Conservation (phyloP, 92 coral and sea anemone genomes). For the Phenganax subtilis region DNA sequence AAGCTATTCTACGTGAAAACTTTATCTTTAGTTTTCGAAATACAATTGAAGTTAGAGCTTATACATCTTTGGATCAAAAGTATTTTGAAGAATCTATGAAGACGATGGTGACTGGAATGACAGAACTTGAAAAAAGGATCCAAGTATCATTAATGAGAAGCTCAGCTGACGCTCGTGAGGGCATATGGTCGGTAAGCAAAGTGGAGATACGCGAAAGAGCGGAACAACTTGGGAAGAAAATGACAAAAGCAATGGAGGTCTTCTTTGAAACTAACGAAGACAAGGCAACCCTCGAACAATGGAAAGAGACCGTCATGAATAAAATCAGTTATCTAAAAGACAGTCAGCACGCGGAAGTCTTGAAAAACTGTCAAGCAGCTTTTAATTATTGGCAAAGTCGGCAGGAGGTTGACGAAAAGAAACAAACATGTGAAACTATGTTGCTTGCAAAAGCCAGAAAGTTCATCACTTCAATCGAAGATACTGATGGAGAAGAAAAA, state of each 20-base stretch:
- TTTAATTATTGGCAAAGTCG: conserved; percentile 17
- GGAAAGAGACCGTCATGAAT: conserved; percentile 17
- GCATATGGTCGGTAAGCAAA: background rate
- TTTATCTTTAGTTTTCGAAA: conserved; percentile 16
- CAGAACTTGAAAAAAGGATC: conserved; percentile 13
- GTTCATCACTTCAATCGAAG: conserved; percentile 6
- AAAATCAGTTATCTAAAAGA: conserved; percentile 10
- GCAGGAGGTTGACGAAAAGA: conserved; percentile 18
- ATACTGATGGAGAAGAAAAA: conserved; percentile 3
- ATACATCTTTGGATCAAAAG: conserved; percentile 21
- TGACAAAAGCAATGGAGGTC: conserved; percentile 6
- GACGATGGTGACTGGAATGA: conserved; percentile 7
- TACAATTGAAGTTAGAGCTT: conserved; percentile 16
- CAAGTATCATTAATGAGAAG: conserved; percentile 16
- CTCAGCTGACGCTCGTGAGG: conserved; percentile 7
- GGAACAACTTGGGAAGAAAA: conserved; percentile 13
- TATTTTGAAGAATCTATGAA: conserved; percentile 20
- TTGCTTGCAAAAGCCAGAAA: conserved; percentile 22
- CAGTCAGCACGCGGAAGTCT: background rate
- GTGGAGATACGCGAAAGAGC: background rate
- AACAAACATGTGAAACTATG: conserved; percentile 10
- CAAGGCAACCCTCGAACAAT: conserved; percentile 23
- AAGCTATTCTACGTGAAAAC: conserved; percentile 14
- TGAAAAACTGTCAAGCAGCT: conserved; percentile 1
- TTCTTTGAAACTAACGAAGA: conserved; percentile 18